Percentiles rank a stretch among this genome's conserved stretches.
phyloP scores from a whole-genome alignment of 2,888 invertebrate genomes.

The Galeruca laticollis region DNA sequence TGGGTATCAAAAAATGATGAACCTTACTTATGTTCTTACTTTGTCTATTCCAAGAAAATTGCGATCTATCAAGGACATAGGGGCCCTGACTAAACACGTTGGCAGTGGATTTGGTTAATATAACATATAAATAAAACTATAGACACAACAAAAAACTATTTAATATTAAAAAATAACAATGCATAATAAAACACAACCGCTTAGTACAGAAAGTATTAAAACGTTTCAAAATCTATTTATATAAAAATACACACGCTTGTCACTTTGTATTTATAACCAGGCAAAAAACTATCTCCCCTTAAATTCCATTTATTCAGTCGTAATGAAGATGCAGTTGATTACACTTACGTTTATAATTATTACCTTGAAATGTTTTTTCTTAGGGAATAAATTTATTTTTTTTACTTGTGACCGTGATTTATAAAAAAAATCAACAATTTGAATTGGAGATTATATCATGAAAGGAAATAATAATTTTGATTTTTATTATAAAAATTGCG shows the following conservation, averaged over 20 bases:
- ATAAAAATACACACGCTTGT: slow-evolving; percentile 41
- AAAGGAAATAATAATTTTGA: no score
- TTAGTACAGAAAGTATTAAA: slow-evolving; percentile 37
- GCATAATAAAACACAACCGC: slow-evolving; percentile 47
- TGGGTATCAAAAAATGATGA: no score
- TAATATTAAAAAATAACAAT: slow-evolving; percentile 47
- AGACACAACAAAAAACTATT: slow-evolving; percentile 35
- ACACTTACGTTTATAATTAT: slow-evolving; percentile 17
- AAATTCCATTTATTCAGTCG: slow-evolving; percentile 42
- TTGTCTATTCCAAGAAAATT: no score
- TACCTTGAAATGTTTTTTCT: neutral
- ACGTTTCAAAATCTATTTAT: slow-evolving; percentile 42
- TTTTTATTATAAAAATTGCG: no score
- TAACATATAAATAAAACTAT: slow-evolving; percentile 13
- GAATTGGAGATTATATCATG: no score
- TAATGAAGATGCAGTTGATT: slow-evolving; percentile 29
- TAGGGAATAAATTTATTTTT: neutral
- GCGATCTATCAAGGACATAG: no score
- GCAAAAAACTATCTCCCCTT: slow-evolving; percentile 27
- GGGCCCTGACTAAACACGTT: no score
- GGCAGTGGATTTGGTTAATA: neutral
- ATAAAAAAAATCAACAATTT: no score
- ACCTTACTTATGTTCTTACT: no score
- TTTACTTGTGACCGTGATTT: neutral
- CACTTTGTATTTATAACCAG: slow-evolving; percentile 33